Base-by-base conservation (phyloP, 2,797 vertebrate species). In the Chiroxiphia lanceolata region DNA sequence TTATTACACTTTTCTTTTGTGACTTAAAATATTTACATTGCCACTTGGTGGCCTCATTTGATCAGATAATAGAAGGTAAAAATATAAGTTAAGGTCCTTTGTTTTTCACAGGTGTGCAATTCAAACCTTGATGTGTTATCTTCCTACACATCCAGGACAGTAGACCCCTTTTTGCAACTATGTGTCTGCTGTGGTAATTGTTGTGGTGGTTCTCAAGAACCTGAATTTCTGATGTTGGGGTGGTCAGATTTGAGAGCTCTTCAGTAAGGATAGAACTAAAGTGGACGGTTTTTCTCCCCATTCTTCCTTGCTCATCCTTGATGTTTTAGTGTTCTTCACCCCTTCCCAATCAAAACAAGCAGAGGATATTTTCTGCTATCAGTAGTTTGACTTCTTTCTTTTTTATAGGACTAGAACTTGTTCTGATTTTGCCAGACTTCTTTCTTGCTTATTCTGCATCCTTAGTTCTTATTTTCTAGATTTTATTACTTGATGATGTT, bases 41-140 rank as follows among this genome's bases (percentile, higher is more conserved):
- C 95, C 97, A 95, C 85, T 88, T 80, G 93, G 83, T 93, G 97
- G 93, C 96, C 95, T 97, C 95, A 79, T 94, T 87, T 96, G 59
- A 95, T 90, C 78, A 75, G 25, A 6, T 81, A 94, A 61, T 34
- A 72, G 51, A 45, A 84, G 23, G 64, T 36, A 40, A 90, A 89
- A 83, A 42, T 42, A 2, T 29, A 75, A 69, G 9, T 51, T 78
- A 64, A 88, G 45, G 19, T 86, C 23, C 2, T 60, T 88, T 94
- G 68, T 69, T 69, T 25, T 61, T 51, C 19, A 27, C 6, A 15
- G 26, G 3, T 64, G 11, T 85, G 31, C 44, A 75, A 26, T 81
- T 90, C 47, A 78, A 53, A 64, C 36, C 21, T 86, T 75, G n/a
- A 29, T 51, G 16, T 29, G 29, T 83, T 36, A 42, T 75, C 69